Percentiles rank a stretch among this genome's conserved stretches.
phyloP scores from a whole-genome alignment of 2,797 vertebrate species.

The Phyllotis vaccarum region DNA sequence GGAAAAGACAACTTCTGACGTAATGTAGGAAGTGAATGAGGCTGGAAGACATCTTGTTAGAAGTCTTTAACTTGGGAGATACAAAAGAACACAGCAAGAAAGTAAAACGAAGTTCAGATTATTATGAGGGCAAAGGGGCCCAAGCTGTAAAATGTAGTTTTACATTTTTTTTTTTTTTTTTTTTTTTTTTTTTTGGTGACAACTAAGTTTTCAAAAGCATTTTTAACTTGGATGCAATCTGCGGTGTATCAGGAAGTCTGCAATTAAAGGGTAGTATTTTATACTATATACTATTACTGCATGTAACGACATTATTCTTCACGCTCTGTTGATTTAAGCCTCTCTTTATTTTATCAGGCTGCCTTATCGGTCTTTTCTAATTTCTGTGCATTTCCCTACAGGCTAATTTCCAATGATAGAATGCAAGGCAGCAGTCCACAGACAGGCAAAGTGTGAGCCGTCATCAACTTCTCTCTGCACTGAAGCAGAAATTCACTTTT shows the following conservation, averaged over 20 bases:
- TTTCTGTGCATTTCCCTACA: slow-evolving; percentile 40
- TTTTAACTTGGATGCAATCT: not conserved
- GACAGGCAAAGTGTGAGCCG: not conserved
- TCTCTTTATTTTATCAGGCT: slow-evolving; percentile 48
- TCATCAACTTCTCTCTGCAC: not conserved
- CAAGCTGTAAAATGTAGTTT: not conserved
- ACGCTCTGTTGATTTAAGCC: slow-evolving; percentile 52
- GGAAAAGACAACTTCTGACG: not conserved
- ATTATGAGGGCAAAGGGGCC: not conserved
- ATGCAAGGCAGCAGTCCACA: not conserved
- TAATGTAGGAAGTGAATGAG: not conserved
- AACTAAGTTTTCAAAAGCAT: not conserved
- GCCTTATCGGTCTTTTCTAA: slow-evolving; percentile 55
- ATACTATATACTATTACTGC: not conserved
- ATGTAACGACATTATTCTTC: not conserved
- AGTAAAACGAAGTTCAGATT: slow-evolving; percentile 17
- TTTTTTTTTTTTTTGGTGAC: not conserved
- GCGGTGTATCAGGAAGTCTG: not conserved
- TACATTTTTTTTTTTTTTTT: not conserved
- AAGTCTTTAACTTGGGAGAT: not conserved
- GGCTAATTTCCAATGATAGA: slow-evolving; percentile 25
- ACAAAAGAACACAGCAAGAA: not conserved
- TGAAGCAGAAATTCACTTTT: slow-evolving; percentile 47
- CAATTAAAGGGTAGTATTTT: not conserved
- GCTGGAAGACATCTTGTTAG: not conserved